Evolutionary conservation across 2,888 invertebrate genomes (phyloP), one percentile per base, ranked within the genome.

Genomic region (Mechanitis messenoides): DNA sequence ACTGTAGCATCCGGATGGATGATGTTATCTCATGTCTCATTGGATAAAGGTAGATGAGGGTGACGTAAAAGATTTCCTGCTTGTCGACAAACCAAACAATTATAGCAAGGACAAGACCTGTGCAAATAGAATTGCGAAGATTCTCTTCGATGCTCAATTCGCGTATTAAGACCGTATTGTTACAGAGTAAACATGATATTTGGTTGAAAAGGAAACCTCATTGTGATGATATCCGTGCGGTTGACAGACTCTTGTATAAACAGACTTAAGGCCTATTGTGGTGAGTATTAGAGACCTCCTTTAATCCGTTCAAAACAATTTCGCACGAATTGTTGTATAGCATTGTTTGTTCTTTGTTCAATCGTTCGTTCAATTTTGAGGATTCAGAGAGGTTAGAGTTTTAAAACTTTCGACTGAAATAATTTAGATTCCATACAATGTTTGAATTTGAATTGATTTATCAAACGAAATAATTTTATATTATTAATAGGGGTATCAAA

Each of bases 171-270:
- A 62, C 31, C 57, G 55, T 46, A 62, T 64, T 60, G 60, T 62
- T 60, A 58, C 28, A 56, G 57, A 68, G 75, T 74, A 83, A 85
- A 85, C 80, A 81, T 76, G 76, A 78, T 84, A 83, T 85, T 83
- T 80, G 81, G 76, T 74, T 77, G 73, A 77, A 78, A 78, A 74
- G 78, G 79, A 73, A 74, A 53, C 72, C 65, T 78, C 79, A 83
- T 87, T 85, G 83, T 86, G 74, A 68, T 70, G 71, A 74, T 72
- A 75, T 74, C 73, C 74, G 75, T 86, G 85, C 76, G 76, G 76
- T 74, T 85, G 86, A 85, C 85, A 84, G 83, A 75, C 77, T 53
- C 58, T 45, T 83, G 71, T 77, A 82, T 79, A 84, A 83, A 83
- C 81, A 81, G 76, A 74, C 74, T 68, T 66, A 70, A 65, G 71